Percentiles rank a stretch among this genome's conserved stretches.
Conservation (phyloP, 2,888 invertebrate species). For the Elmis aenea region DNA sequence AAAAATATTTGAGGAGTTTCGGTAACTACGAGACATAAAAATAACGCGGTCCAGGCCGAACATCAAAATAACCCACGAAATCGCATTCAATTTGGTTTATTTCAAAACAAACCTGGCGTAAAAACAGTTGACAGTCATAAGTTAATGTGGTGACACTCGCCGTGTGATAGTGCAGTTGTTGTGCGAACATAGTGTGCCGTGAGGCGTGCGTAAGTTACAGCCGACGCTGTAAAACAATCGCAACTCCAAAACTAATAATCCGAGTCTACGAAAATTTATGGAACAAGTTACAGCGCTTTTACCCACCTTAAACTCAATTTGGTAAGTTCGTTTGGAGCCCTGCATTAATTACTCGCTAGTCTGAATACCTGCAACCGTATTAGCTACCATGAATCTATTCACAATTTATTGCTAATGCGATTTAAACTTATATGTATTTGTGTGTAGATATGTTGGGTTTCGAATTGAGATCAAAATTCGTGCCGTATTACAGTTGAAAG, state of each 20-base stretch:
- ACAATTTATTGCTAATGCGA: too few relatives aligned
- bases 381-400: constrained; percentile 11
- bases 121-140: constrained; percentile 22
- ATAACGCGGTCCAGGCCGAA: constrained; percentile 27
- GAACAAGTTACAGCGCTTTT: constrained; percentile 16
- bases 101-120: constrained; percentile 15
- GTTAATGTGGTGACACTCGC: constrained; percentile 16
- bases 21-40: constrained; percentile 24
- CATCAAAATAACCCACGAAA: constrained; percentile 25
- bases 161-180: constrained; percentile 14
- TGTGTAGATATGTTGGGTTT: too few relatives aligned
- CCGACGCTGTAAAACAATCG: constrained; percentile 15
- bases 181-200: constrained; percentile 16
- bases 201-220: constrained; percentile 11
- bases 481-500: too few relatives aligned
- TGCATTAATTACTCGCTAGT: constrained; percentile 21
- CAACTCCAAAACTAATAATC: constrained; percentile 18
- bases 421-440: too few relatives aligned
- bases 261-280: constrained; percentile 17
- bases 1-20: too few relatives aligned
- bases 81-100: constrained; percentile 8
- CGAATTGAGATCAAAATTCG: too few relatives aligned
- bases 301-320: constrained; percentile 20
- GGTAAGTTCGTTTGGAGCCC: constrained; percentile 19
- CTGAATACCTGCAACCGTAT: constrained; percentile 5